Conservation (phyloP, 1,140 invertebrate genomes). For the Drosophila mauritiana region DNA sequence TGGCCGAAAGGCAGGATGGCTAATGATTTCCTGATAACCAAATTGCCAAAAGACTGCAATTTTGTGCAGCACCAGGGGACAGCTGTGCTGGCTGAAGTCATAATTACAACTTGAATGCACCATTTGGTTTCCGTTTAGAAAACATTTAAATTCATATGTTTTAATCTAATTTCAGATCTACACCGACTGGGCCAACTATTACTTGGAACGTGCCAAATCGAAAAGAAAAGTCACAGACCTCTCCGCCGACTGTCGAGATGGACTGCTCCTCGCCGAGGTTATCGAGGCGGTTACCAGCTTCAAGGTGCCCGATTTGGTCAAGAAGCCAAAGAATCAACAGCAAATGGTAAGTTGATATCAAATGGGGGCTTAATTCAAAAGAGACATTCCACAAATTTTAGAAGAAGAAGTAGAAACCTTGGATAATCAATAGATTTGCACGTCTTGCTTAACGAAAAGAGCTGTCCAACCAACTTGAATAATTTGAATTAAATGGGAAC, state of each 20-base stretch:
- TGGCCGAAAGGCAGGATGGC: conserved; percentile 25
- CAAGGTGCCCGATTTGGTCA: conserved; percentile 94
- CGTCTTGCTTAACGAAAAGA: background rate
- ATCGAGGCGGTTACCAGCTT: conserved; percentile 97
- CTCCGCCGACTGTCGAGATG: conserved; percentile 95
- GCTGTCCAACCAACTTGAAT: background rate
- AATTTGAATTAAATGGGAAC: conserved; percentile 15
- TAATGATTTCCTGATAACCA: conserved; percentile 80
- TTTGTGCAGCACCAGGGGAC: conserved; percentile 42
- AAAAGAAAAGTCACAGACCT: conserved; percentile 93
- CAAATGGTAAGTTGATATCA: conserved; percentile 93
- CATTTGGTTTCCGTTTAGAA: conserved; percentile 44
- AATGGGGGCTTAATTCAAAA: no score
- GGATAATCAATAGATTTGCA: no score
- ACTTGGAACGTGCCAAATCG: conserved; percentile 94
- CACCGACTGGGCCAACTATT: conserved; percentile 99
- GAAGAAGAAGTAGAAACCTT: no score
- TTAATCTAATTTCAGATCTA: conserved; percentile 90
- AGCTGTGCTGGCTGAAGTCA: conserved; percentile 39
- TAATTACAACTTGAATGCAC: conserved; percentile 63
- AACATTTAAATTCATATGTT: conserved; percentile 34
- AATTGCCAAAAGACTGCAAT: conserved; percentile 40
- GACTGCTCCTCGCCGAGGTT: conserved; percentile 95
- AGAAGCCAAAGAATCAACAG: conserved; percentile 93
- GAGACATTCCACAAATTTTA: no score